Evolutionary conservation across 2,797 vertebrate species (phyloP).

Genomic region (Lepilemur ruficaudatus): DNA sequence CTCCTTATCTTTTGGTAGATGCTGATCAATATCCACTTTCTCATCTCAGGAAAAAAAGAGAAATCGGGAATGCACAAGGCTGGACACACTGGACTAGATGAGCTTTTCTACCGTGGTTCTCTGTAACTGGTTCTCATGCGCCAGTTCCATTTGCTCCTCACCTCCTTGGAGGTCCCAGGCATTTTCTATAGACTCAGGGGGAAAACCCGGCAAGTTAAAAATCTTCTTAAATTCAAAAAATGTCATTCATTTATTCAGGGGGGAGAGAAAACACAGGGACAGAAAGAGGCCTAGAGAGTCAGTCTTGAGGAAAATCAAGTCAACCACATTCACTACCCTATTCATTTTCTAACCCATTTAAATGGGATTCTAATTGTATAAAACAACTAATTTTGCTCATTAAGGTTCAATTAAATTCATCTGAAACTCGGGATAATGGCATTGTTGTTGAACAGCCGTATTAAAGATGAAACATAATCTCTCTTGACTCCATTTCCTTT

Average conservation of each 20-base stretch:
- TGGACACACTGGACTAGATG: background rate
- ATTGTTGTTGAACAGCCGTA: conserved; percentile 73
- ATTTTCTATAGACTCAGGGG: background rate
- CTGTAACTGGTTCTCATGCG: background rate
- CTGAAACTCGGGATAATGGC: conserved; percentile 77
- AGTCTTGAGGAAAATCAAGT: conserved; percentile 67
- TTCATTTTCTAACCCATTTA: conserved; percentile 76
- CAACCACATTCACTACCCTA: conserved; percentile 63
- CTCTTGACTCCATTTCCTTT: conserved; percentile 72
- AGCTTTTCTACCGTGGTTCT: background rate
- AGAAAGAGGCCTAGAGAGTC: conserved; percentile 47
- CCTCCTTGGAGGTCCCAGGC: background rate
- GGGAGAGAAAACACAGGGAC: background rate
- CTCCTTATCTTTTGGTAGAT: background rate
- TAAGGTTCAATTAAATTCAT: conserved; percentile 81
- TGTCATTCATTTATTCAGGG: conserved; percentile 12
- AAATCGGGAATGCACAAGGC: background rate
- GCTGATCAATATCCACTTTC: background rate
- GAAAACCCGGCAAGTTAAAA: background rate
- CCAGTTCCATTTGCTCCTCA: background rate
- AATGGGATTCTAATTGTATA: conserved; percentile 77
- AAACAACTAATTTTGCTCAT: conserved; percentile 81
- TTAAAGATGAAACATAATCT: conserved; percentile 80
- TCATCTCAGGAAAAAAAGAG: background rate
- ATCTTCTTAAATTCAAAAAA: conserved; percentile 7